A percentile compares a stretch with the other conserved stretches of the same genome.
Evolutionary conservation across 1,140 invertebrate species (phyloP).

Genomic region (Paramacrobiotus metropolitanus): DNA sequence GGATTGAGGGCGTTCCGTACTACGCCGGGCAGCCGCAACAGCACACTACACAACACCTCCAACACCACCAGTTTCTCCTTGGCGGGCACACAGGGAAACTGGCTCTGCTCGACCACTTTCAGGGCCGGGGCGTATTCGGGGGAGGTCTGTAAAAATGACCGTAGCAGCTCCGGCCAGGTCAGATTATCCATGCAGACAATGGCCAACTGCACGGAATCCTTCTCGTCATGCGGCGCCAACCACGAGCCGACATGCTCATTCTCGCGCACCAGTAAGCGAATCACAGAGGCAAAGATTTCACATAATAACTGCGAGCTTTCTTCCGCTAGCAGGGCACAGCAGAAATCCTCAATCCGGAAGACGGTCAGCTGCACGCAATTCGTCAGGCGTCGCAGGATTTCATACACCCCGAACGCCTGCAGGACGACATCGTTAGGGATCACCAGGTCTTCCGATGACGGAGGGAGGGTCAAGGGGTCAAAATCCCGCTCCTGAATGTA

Average conservation of each 20-base stretch:
- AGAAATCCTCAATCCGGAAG: constrained; percentile 85
- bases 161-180: constrained; percentile 76
- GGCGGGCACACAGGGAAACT: background rate
- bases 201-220: constrained; percentile 80
- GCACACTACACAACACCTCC: background rate
- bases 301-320: constrained; percentile 68
- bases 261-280: constrained; percentile 71
- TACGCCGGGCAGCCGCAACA: background rate
- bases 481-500: constrained; percentile 55
- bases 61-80: background rate
- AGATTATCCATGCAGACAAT: constrained; percentile 73
- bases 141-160: constrained; percentile 44
- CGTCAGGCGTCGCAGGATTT: constrained; percentile 71
- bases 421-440: constrained; percentile 51
- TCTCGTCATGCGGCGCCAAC: constrained; percentile 81
- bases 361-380: constrained; percentile 67
- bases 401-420: constrained; percentile 61
- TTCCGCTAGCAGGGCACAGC: constrained; percentile 63
- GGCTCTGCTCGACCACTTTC: constrained; percentile 8
- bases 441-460: constrained; percentile 67
- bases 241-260: constrained; percentile 82
- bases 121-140: constrained; percentile 36
- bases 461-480: constrained; percentile 47
- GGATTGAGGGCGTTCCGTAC: background rate
- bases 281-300: constrained; percentile 71